Evolutionary conservation across 2,113 vertebrate genomes (phyloP).

Genomic region (Micromys minutus): DNA sequence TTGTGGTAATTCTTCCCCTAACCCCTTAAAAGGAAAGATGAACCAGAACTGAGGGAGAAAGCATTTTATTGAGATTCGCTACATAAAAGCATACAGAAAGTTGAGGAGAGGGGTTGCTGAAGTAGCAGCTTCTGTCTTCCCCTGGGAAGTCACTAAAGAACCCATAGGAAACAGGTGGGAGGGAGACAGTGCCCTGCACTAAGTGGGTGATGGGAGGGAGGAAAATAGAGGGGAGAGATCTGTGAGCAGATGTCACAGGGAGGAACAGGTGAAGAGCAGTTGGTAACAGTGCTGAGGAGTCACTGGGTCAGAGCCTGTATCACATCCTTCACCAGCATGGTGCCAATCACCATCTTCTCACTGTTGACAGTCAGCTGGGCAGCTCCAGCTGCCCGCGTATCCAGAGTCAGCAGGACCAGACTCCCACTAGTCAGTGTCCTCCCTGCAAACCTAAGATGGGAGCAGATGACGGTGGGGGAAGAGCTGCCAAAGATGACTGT

Average conservation of each 20-base stretch:
- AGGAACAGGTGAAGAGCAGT: background rate
- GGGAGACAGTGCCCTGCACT: background rate
- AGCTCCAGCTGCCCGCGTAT: conserved; percentile 80
- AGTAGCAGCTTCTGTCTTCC: background rate
- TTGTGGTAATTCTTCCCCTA: background rate
- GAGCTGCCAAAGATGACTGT: background rate
- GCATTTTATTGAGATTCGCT: conserved; percentile 69
- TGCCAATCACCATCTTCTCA: conserved; percentile 98
- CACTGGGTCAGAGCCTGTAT: conserved; percentile 92
- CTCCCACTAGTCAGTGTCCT: conserved; percentile 93
- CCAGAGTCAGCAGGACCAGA: conserved; percentile 94
- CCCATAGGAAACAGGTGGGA: background rate
- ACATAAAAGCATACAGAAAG: conserved; percentile 23
- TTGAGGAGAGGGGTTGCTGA: background rate
- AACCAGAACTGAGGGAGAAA: conserved; percentile 11
- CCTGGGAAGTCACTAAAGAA: background rate
- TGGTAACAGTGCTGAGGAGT: conserved; percentile 52
- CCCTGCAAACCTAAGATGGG: conserved; percentile 90
- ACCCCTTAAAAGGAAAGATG: background rate
- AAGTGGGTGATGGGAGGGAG: background rate
- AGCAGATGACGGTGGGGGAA: background rate
- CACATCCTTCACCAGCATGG: conserved; percentile 98
- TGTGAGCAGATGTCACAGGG: background rate
- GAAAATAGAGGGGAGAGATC: background rate
- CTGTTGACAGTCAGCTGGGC: conserved; percentile 96